Conservation (phyloP, 2,888 invertebrate species). For the Spilarctia lutea region DNA sequence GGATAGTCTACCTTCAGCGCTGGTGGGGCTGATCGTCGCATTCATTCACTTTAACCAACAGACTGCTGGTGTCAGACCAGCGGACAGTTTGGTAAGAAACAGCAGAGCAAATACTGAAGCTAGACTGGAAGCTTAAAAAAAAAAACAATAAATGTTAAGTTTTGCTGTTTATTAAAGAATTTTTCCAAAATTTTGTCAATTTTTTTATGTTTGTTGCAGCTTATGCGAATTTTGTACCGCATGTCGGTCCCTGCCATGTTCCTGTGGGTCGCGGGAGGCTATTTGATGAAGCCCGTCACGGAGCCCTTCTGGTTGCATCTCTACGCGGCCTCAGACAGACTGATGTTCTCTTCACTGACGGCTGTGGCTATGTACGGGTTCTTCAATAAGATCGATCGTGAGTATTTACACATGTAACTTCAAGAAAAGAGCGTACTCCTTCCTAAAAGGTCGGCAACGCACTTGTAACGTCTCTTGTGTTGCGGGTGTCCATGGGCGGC, state of each 20-base stretch:
- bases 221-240: slow-evolving; percentile 53
- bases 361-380: slow-evolving; percentile 61
- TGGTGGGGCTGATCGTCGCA: slow-evolving; percentile 64
- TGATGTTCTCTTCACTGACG: slow-evolving; percentile 55
- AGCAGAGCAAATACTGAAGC: not conserved
- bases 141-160: not conserved
- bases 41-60: slow-evolving; percentile 58
- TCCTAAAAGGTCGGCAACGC: too few species aligned
- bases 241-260: slow-evolving; percentile 53
- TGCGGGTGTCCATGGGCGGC: too few species aligned
- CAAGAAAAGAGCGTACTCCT: too few species aligned
- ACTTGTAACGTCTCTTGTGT: too few species aligned
- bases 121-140: not conserved
- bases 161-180: not conserved
- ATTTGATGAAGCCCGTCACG: slow-evolving; percentile 50
- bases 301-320: slow-evolving; percentile 44
- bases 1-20: slow-evolving; percentile 68
- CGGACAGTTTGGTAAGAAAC: slow-evolving; percentile 51
- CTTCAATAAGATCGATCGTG: slow-evolving; percentile 63
- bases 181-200: not conserved
- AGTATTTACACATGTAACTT: slow-evolving; percentile 40
- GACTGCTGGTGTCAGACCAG: slow-evolving; percentile 46
- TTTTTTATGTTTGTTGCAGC: not conserved
- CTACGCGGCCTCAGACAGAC: slow-evolving; percentile 65
- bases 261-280: slow-evolving; percentile 59